Evolutionary conservation across 2,113 vertebrate species (phyloP), one percentile per base, ranked within the genome.

Genomic region (Copsychus sechellarum): DNA sequence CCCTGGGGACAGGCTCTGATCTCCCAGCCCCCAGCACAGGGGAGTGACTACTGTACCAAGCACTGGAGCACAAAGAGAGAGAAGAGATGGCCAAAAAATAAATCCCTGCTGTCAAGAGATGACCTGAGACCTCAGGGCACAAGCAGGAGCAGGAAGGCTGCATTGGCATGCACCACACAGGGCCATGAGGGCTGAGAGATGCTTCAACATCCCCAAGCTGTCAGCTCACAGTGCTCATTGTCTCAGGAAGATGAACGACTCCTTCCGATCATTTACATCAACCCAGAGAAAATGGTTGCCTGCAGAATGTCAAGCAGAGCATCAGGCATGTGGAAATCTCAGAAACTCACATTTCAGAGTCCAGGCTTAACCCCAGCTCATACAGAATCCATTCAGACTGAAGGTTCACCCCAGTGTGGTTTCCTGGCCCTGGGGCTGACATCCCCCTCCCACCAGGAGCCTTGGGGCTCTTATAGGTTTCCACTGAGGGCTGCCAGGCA

Each of bases 281-380:
- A 29, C 34, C 45, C 50, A 57, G 45, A 77, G 67, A 92, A 88
- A 89, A 95, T 13, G 43, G 64, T 14, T 5, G 69, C 76, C 92
- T 88, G 92, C 58, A 38, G 89, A 96, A 96, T 17, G 14, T 48
- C 71, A 95, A 91, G 70, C 71, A 86, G 78, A 88, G 42, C 42
- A 72, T 25, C 20, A 56, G n/a, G 16, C 57, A 62, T 5, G 36
- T 21, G 34, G 56, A 74, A 33, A 81, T 14, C 73, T 69, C 56
- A 61, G 33, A 40, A 90, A 24, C 11, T 47, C 60, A 13, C 6
- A 25, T 43, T 88, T 83, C 72, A 48, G 84, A 73, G 48, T 34
- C 21, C 22, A 7, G 38, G 33, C 20, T 73, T 69, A 92, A 70
- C 10, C 26, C 53, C 50, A 80, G 36, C 67, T 84, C 56, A 36